Base-by-base conservation (phyloP, 2,888 invertebrate genomes). In the Syritta pipiens region DNA sequence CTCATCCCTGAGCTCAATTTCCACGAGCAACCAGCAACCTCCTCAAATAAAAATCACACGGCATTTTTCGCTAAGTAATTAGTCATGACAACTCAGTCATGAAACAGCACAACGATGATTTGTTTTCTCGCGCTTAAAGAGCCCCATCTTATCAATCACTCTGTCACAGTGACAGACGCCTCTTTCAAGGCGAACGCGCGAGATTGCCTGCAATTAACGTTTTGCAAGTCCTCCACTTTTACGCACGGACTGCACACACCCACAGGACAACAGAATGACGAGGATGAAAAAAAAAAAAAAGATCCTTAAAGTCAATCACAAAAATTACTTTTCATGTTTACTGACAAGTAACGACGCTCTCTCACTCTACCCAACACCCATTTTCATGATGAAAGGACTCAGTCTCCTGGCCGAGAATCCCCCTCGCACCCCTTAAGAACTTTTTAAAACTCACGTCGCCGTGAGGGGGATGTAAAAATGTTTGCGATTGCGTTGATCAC, bases 281-380 rank as follows among this genome's bases (percentile, higher is more conserved):
- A 30, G 17, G 57, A 48, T 62, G 14, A 62, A 22, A 55, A 24
- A 19, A 35, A 55, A 42, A 12, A 3, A 19, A 20, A 59, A 55
- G 26, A 14, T 3, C 17, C 37, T 14, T 1, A 42, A 69, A 71
- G 63, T 69, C 69, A 76, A 77, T 71, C 71, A 71, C 24, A 65
- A 51, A 71, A 77, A 77, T 77, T 59, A 65, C 71, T 71, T 71
- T 76, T 71, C 37, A 63, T 65, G 53, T 65, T 68, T 62, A 68
- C 62, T 68, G 62, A 53, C 49, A 62, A 28, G 22, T 26, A 75
- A 68, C 28, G 20, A 46, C 40, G 26, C 19, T 17, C n/a, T n/a
- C n/a, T n/a, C n/a, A n/a, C n/a, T n/a, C n/a, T n/a, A n/a, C 37
- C 35, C 30, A 67, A 28, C 35, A 57, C 69, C 12, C 7, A 40